Evolutionary conservation across 2,888 invertebrate genomes (phyloP).

Genomic region (Beris chalybata): DNA sequence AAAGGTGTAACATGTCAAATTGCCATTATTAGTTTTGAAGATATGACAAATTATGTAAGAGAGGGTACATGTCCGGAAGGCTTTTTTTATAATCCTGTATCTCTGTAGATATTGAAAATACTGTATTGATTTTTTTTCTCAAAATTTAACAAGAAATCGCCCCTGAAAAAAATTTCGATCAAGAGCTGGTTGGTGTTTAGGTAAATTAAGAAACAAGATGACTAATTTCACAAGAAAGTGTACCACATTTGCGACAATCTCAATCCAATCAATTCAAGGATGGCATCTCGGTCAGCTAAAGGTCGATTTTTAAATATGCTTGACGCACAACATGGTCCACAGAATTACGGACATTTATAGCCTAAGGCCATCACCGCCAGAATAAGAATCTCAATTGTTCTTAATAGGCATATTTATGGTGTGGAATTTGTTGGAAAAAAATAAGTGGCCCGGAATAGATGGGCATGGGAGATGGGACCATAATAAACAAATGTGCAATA

Average conservation of each 20-base stretch:
- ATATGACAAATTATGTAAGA: too few species aligned
- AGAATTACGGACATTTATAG: constrained; percentile 9
- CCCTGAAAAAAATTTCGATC: too few species aligned
- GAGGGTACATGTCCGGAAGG: too few species aligned
- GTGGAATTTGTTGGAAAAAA: constrained; percentile 29
- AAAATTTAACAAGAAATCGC: too few species aligned
- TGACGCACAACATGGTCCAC: constrained; percentile 26
- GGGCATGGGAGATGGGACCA: constrained; percentile 20
- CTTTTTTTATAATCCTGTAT: too few species aligned
- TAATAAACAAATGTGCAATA: constrained; percentile 3
- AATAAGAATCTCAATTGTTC: constrained; percentile 33
- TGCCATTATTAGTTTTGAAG: too few species aligned
- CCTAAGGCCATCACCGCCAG: constrained; percentile 20
- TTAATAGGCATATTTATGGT: constrained; percentile 38
- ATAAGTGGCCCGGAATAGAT: constrained; percentile 16
- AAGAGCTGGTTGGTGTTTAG: too few species aligned
- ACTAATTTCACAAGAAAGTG: too few species aligned
- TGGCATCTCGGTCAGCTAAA: constrained; percentile 4
- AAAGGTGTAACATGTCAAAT: too few species aligned
- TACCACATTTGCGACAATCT: constrained; percentile 11
- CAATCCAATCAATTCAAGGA: constrained; percentile 24
- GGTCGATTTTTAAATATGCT: constrained; percentile 28
- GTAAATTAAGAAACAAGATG: too few species aligned
- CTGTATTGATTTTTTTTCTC: too few species aligned
- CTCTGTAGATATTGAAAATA: too few species aligned